Evolutionary conservation across 2,797 vertebrate species (phyloP).

Genomic region (Scolopax bukidnonensis): DNA sequence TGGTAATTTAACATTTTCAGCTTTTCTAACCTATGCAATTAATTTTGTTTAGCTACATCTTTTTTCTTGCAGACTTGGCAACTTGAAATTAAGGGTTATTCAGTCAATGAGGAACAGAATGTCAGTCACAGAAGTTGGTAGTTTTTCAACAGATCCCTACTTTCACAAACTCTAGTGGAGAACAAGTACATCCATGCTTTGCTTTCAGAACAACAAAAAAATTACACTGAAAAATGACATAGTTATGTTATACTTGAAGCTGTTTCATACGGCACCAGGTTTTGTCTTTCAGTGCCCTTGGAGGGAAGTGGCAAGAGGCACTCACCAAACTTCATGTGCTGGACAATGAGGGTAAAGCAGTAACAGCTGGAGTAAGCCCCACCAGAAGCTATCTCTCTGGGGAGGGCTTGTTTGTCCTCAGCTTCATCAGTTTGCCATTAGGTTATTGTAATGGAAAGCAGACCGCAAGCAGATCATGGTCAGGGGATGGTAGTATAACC

Average conservation of each 20-base stretch:
- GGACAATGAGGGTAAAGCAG: not conserved
- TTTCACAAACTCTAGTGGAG: not conserved
- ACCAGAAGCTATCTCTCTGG: not conserved
- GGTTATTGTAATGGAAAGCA: conserved; percentile 28
- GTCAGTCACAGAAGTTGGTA: not conserved
- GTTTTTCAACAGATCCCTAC: not conserved
- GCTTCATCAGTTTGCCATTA: not conserved
- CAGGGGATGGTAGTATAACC: not conserved
- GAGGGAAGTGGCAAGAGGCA: not conserved
- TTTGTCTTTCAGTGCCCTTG: not conserved
- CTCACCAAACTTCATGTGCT: not conserved
- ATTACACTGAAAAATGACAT: not conserved
- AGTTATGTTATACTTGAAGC: not conserved
- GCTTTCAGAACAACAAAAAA: not conserved
- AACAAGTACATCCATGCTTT: not conserved
- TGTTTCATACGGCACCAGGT: not conserved
- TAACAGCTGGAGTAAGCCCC: not conserved
- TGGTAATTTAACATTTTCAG: not conserved
- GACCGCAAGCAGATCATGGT: not conserved
- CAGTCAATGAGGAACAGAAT: not conserved
- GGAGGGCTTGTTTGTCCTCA: not conserved
- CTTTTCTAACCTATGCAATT: not conserved
- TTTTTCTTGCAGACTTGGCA: not conserved
- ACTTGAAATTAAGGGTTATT: not conserved
- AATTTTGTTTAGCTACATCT: not conserved